A percentile compares a stretch with the other conserved stretches of the same genome.
Conservation (phyloP, 2,888 invertebrate genomes). For the Chorisops tibialis region DNA sequence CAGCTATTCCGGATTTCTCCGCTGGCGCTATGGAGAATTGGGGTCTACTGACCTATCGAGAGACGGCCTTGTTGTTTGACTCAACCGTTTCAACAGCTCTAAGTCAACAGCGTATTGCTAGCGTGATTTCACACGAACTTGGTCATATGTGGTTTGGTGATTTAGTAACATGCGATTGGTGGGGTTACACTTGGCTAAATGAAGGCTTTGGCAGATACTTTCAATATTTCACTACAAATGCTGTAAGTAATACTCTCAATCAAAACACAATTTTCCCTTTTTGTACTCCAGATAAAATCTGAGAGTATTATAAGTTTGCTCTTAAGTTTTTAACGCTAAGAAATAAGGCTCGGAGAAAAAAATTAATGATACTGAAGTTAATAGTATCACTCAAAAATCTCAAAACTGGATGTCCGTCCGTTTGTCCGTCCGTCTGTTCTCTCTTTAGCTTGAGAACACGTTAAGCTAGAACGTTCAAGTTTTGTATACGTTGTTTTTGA, state of each 20-base stretch:
- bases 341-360: no score
- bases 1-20: conserved; percentile 80
- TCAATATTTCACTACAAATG: conserved; percentile 61
- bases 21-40: conserved; percentile 92
- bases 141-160: conserved; percentile 70
- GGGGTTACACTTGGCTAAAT: conserved; percentile 61
- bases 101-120: conserved; percentile 61
- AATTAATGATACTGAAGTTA: no score
- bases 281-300: no score
- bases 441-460: no score
- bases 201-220: conserved; percentile 71
- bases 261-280: no score
- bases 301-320: no score
- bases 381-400: no score
- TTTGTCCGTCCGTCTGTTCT: no score
- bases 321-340: no score
- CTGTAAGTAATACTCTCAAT: conserved; percentile 40
- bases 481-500: no score
- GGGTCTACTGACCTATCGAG: conserved; percentile 81
- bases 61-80: conserved; percentile 66
- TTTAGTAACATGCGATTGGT: conserved; percentile 56
- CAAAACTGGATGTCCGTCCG: no score
- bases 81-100: conserved; percentile 57
- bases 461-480: no score
- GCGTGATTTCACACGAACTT: conserved; percentile 54